Conservation (phyloP, 2,113 vertebrate species). For the Pseudorhombus dupliciocellatus region DNA sequence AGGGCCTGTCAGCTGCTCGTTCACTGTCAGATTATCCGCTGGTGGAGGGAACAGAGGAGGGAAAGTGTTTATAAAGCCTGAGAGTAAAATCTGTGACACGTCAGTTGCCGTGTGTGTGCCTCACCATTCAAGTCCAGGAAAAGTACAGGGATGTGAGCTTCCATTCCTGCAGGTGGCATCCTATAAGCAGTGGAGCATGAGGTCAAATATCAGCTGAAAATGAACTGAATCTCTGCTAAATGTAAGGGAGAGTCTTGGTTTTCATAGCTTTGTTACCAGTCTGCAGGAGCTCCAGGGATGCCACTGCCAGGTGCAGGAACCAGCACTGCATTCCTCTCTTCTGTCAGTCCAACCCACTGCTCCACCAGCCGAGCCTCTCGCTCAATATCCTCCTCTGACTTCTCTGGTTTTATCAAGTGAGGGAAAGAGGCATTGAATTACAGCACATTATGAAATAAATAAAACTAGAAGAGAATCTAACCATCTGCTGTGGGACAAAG, state of each 20-base stretch:
- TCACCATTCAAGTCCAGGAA: slow-evolving; percentile 97
- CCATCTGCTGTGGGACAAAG: not conserved
- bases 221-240: not conserved
- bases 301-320: slow-evolving; percentile 94
- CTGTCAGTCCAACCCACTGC: slow-evolving; percentile 98
- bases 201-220: not conserved
- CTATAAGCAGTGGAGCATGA: slow-evolving; percentile 71
- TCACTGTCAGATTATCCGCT: slow-evolving; percentile 96
- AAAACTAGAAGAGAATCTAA: not conserved
- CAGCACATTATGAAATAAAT: not conserved
- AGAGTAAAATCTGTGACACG: slow-evolving; percentile 4
- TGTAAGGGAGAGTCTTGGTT: not conserved
- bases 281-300: slow-evolving; percentile 93
- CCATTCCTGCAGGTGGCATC: slow-evolving; percentile 93
- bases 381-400: slow-evolving; percentile 92
- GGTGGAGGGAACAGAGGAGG: slow-evolving; percentile 33
- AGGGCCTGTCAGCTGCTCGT: slow-evolving; percentile 90
- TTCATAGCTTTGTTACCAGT: slow-evolving; percentile 82
- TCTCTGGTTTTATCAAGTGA: slow-evolving; percentile 79
- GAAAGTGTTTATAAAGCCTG: slow-evolving; percentile 6
- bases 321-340: slow-evolving; percentile 94
- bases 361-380: slow-evolving; percentile 94
- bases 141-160: slow-evolving; percentile 94
- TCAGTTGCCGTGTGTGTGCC: slow-evolving; percentile 14
- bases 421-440: not conserved